Percentiles rank a stretch among this genome's conserved stretches.
Conservation (phyloP, 2,797 vertebrate genomes). For the Knipowitschia caucasica region DNA sequence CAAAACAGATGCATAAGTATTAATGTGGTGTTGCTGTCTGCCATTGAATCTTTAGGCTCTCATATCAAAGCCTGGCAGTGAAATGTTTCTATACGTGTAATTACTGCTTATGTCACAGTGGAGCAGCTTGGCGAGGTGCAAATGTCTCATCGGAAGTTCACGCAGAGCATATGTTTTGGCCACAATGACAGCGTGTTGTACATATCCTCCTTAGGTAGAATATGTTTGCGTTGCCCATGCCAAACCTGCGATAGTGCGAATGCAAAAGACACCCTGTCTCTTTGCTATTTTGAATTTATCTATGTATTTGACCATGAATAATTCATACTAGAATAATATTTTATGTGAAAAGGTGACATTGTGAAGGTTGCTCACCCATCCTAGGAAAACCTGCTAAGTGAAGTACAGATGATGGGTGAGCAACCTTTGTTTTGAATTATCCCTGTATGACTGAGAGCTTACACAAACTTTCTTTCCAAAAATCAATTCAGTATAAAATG, state of each 20-base stretch:
- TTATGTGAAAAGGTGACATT: constrained; percentile 1
- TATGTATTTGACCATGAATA: background rate
- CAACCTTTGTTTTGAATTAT: too few relatives aligned
- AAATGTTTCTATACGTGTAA: constrained; percentile 33
- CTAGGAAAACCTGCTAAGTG: constrained; percentile 2
- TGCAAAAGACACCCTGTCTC: too few relatives aligned
- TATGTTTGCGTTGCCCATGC: background rate
- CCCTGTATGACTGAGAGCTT: too few relatives aligned
- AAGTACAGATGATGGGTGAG: too few relatives aligned
- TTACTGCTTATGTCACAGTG: constrained; percentile 25
- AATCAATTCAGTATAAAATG: too few relatives aligned
- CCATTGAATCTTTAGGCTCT: background rate
- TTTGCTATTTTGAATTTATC: constrained; percentile 1
- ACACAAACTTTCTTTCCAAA: too few relatives aligned
- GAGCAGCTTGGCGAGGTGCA: constrained; percentile 12
- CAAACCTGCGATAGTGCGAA: constrained; percentile 4
- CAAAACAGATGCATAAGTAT: too few relatives aligned
- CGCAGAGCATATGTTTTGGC: background rate
- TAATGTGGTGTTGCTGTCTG: too few relatives aligned
- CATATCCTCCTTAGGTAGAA: background rate
- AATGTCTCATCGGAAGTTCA: constrained; percentile 17
- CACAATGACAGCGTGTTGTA: constrained; percentile 3
- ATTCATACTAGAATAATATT: background rate
- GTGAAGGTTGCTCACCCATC: constrained; percentile 1
- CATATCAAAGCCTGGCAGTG: constrained; percentile 19